Base-by-base conservation (phyloP, 2,888 invertebrate species). In the Microplitis deprimator region DNA sequence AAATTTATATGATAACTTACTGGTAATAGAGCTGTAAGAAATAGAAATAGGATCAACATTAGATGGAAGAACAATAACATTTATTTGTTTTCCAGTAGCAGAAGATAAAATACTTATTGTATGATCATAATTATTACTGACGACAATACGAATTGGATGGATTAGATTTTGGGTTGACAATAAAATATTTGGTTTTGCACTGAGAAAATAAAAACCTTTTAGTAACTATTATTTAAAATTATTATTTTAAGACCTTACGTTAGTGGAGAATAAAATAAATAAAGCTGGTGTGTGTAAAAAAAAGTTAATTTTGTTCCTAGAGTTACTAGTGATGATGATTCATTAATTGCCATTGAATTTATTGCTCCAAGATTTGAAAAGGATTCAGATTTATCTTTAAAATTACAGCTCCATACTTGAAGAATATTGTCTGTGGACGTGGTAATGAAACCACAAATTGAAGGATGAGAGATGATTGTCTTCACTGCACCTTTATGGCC, bases 341-440 rank as follows among this genome's bases (percentile, higher is more conserved):
- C 73, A 75, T 82, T 82, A 0, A 81, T 39, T 0, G 81, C 80
- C n/a, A 85, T 74, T 3, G 73, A 68, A 20, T 64, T 78, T 20
- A 84, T 76, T 38, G 77, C 68, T 5, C 83, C 84, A 6, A 83
- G 60, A 2, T 81, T 78, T 1, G 59, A 50, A 70, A 85, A 83
- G 1, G 70, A 75, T 75, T 84, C 84, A 10, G 80, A 77, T 29
- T 78, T 80, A 3, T 77, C 80, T 1, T 81, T 80, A 0, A 85
- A 79, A 77, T 85, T 85, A 70, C 85, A 85, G 39, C 85, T 83
- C 85, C 85, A 86, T 10, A 84, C 83, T 76, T 85, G 85, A 60
- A 86, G 59, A 6, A 81, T 73, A 64, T 79, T 71, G 20, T 81
- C 80, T 29, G 75, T 76, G 4, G 79, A 80, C 29, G 74, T 81